Base-by-base conservation (phyloP, 2,888 invertebrate species). In the Cryptocephalus moraei region DNA sequence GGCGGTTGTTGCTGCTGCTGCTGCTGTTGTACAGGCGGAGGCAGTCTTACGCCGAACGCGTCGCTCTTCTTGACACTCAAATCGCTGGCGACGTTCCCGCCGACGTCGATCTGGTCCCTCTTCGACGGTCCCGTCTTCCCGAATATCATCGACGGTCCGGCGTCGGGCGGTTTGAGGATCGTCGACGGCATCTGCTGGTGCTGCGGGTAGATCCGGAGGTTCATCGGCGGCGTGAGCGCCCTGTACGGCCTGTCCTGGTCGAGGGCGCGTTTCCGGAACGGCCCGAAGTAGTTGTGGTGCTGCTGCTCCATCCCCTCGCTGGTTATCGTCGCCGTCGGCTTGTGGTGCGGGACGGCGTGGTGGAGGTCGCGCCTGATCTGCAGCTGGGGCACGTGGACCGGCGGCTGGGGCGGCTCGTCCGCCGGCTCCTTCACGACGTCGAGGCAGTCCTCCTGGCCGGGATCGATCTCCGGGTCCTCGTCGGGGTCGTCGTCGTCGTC, bases 281-380 rank as follows among this genome's bases (percentile, higher is more conserved):
- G 66, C 49, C 76, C 75, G 45, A 79, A 59, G 54, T 73, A 79
- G 67, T 44, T 70, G 22, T 22, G 22, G 22, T 22, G 22, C 22
- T 22, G n/a, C 62, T 50, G 73, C 53, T 77, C 72, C 46, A 75
- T 65, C 11, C 74, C 66, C 58, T 71, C 73, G 44, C 72, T 65
- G 55, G 77, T 64, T 9, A 67, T 55, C 9, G 68, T 67, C 41
- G 66, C 57, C 41, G 66, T 57, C 1, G 68, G 58, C 51, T 67
- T 67, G 1, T 55, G 72, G 8, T 69, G 66, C 34, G 73, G 73
- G 22, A 22, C 22, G 22, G 22, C 22, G 36, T 62, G 77, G 58
- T 85, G 79, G 38, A 89, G 73, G 64, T 89, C 89, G 63, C 88
- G 74, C 44, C 89, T 76, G 47, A 89, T 88, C 63, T 89, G 87